Conservation (phyloP, 2,888 invertebrate genomes). For the Iphiclides podalirius region DNA sequence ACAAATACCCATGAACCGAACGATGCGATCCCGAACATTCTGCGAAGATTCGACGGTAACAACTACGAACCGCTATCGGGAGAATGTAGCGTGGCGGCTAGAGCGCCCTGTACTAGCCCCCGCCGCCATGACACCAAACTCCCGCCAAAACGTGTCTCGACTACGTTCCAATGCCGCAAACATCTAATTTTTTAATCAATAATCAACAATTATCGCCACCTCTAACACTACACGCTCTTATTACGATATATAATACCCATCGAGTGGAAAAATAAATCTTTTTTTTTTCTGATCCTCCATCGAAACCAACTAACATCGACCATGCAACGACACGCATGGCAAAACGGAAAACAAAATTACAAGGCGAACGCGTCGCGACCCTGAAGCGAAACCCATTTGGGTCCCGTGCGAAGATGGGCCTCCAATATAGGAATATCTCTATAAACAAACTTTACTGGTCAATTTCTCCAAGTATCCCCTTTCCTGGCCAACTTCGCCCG, state of each 20-base stretch:
- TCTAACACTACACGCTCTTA: conserved; percentile 74
- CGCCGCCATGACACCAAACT: conserved; percentile 28
- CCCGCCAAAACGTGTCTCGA: conserved; percentile 35
- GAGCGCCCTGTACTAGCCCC: too few relatives aligned
- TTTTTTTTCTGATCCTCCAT: conserved; percentile 65
- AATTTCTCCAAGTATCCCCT: too few relatives aligned
- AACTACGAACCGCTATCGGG: conserved; percentile 53
- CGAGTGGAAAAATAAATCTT: conserved; percentile 73
- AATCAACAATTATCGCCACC: conserved; percentile 79
- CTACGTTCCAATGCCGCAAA: conserved; percentile 72
- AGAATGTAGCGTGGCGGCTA: conserved; percentile 14
- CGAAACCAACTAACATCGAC: conserved; percentile 67
- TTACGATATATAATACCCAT: conserved; percentile 58
- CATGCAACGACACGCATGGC: conserved; percentile 60
- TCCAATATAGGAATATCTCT: too few relatives aligned
- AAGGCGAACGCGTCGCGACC: conserved; percentile 50
- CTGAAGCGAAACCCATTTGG: conserved; percentile 8
- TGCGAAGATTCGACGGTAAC: conserved; percentile 54
- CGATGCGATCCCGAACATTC: conserved; percentile 64
- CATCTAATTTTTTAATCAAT: conserved; percentile 76
- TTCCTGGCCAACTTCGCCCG: conserved; percentile 30
- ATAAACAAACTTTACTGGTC: too few relatives aligned
- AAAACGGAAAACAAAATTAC: conserved; percentile 53
- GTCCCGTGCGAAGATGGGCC: not conserved
- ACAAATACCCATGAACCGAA: conserved; percentile 74